Base-by-base conservation (phyloP, 2,797 vertebrate species). In the Leptodactylus fallax region DNA sequence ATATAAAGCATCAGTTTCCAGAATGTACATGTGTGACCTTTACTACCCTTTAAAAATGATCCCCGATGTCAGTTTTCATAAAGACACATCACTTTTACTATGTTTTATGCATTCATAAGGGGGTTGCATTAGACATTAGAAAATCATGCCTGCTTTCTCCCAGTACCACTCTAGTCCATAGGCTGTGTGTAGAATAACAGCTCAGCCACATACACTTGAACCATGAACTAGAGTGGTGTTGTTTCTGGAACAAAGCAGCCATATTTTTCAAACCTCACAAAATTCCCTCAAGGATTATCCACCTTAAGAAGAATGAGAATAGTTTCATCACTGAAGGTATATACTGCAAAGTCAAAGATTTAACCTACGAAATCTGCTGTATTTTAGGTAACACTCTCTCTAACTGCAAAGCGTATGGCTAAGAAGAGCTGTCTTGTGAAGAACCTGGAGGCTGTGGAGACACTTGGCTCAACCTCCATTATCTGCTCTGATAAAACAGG, bases 381-480 rank as follows among this genome's bases (percentile, higher is more conserved):
- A 51, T 21, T 45, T 36, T 88, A 96, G 95, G 95, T 96, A 74
- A 94, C 93, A 5, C 93, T 96, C 72, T 96, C 95, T 0, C 89
- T 96, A 85, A 96, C 95, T 3, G 95, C 95, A 79, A 96, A 96
- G 76, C 85, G 95, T 10, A 95, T 96, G 95, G 95, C 95, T 0
- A 96, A 95, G 92, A 96, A 96, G 91, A 96, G 96, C 81, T 96
- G 95, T 14, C 74, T 96, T 81, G 95, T 96, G 63, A 96, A 96
- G 92, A 96, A 96, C 85, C 60, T 96, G 87, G 95, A 96, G 89
- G 95, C 95, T 0, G 95, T 96, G 4, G 95, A 96, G 83, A 96
- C 95, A 0, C 91, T 96, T 0, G 95, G 95, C 7, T 96, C 95
- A 0, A 96, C 95, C 60, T 96, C 95, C 16, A 91, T 96, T 90